Evolutionary conservation across 2,888 invertebrate genomes (phyloP).

Genomic region (Drosophila flavopinicola): DNA sequence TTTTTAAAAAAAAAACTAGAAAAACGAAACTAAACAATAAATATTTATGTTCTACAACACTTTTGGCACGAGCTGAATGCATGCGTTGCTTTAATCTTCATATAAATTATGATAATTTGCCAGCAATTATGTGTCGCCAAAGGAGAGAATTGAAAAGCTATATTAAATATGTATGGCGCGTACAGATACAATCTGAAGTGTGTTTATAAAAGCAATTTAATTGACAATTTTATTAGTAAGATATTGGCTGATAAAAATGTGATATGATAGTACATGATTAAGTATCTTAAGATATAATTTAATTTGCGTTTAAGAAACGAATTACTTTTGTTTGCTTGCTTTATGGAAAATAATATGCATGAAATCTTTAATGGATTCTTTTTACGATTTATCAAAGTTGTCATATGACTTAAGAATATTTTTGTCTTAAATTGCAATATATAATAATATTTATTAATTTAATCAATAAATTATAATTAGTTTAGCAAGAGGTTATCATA

Average conservation of each 20-base stretch:
- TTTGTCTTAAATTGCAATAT: background rate
- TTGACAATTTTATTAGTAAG: slow-evolving; percentile 4
- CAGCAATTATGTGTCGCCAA: slow-evolving; percentile 49
- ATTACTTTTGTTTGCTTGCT: too few relatives aligned
- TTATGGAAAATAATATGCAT: too few relatives aligned
- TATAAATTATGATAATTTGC: slow-evolving; percentile 53
- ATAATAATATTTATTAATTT: too few relatives aligned
- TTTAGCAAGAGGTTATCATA: too few relatives aligned
- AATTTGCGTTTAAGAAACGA: too few relatives aligned
- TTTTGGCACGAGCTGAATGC: slow-evolving; percentile 23
- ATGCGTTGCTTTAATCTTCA: slow-evolving; percentile 29
- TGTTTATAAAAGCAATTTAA: slow-evolving; percentile 30
- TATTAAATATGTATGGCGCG: slow-evolving; percentile 23
- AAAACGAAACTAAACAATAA: slow-evolving; percentile 16
- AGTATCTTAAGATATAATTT: too few relatives aligned
- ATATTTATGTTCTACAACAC: slow-evolving; percentile 31
- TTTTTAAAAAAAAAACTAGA: slow-evolving; percentile 7
- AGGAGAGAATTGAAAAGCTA: background rate
- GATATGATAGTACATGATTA: too few relatives aligned
- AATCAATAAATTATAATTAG: too few relatives aligned
- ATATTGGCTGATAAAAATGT: slow-evolving; percentile 3
- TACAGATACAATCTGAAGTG: slow-evolving; percentile 43
- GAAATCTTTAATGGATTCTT: too few relatives aligned
- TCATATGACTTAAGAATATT: too few relatives aligned
- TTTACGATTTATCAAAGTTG: too few relatives aligned